Percentiles rank a stretch among this genome's conserved stretches.
These are phyloP conservation scores for Hyperoplus lanceolatus DNA, from an alignment of 2,797 vertebrate genomes.

Conservation along the genomic window DNA sequence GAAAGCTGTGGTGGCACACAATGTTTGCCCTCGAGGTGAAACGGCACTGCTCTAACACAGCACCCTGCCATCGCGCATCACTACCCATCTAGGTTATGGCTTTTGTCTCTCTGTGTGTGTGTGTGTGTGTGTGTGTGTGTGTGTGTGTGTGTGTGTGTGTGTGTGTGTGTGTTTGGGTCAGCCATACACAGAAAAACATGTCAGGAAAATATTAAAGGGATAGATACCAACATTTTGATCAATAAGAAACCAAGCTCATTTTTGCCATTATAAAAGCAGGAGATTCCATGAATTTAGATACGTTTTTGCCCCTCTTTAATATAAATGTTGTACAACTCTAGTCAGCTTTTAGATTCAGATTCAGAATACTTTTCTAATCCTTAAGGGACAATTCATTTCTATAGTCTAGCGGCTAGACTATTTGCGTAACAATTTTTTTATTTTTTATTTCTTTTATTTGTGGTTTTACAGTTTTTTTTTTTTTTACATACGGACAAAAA, in stretches of 20 bases:
- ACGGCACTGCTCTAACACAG: conserved; percentile 34
- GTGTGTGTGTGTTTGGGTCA: conserved; percentile 25
- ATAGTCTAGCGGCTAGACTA: too few relatives aligned
- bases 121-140: conserved; percentile 22
- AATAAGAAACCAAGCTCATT: not conserved
- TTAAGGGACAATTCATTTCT: too few relatives aligned
- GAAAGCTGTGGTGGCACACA: conserved; percentile 49
- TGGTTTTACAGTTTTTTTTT: too few relatives aligned
- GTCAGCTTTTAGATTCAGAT: too few relatives aligned
- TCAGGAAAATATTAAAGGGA: conserved; percentile 36
- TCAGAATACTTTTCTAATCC: too few relatives aligned
- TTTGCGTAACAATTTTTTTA: too few relatives aligned
- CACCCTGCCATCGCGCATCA: conserved; percentile 75
- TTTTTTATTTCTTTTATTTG: too few relatives aligned
- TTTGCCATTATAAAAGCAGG: not conserved
- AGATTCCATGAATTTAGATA: too few relatives aligned
- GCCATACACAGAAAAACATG: conserved; percentile 33
- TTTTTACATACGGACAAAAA: too few relatives aligned
- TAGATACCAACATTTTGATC: conserved; percentile 25
- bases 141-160: conserved; percentile 20
- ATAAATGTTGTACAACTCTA: too few relatives aligned
- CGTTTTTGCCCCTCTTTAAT: too few relatives aligned
- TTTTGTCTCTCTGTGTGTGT: not conserved
- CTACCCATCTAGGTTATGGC: conserved; percentile 82
- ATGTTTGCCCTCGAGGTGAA: conserved; percentile 70